phyloP scores from a whole-genome alignment of 2,888 invertebrate species.

The Lottia scabra region DNA sequence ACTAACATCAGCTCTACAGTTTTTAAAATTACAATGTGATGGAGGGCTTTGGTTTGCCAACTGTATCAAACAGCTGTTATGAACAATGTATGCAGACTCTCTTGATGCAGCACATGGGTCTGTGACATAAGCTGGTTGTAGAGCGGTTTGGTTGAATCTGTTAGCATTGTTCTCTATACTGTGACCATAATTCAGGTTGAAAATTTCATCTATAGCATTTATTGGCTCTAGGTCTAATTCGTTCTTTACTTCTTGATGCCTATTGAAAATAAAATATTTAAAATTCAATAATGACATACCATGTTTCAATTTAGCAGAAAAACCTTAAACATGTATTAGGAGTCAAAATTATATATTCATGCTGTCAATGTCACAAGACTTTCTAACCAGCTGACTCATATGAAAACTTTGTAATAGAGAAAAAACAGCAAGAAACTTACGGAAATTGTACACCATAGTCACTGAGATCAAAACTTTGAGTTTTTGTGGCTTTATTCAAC shows the following conservation, averaged over 20 bases:
- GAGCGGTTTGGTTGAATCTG: neutral
- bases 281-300: no score
- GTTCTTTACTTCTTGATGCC: neutral
- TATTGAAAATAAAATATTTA: no score
- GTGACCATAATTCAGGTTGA: neutral
- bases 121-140: neutral
- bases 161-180: neutral
- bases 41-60: neutral
- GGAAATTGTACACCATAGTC: no score
- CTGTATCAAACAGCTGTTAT: slow-evolving; percentile 1
- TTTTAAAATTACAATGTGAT: neutral
- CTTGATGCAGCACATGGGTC: neutral
- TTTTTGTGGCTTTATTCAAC: no score
- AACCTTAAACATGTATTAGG: no score
- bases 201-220: neutral
- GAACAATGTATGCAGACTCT: neutral
- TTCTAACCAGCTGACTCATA: no score
- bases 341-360: no score
- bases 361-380: no score
- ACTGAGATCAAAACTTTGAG: no score
- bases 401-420: no score
- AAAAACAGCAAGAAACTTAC: no score
- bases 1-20: neutral
- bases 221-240: neutral
- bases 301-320: no score